Conservation (phyloP, 2,797 vertebrate genomes). For the Mareca penelope region DNA sequence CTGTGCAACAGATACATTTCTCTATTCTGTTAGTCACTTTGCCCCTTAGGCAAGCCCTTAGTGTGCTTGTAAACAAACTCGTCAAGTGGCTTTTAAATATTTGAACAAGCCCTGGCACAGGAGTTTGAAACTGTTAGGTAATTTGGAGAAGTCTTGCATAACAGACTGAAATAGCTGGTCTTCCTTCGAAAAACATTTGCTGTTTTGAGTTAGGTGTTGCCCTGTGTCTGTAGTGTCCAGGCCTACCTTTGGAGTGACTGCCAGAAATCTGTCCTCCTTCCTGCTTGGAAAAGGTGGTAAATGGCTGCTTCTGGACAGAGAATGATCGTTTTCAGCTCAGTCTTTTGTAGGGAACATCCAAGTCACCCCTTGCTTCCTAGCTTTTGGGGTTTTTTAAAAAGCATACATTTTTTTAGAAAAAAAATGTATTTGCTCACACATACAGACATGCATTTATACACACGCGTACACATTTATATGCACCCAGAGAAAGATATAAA, state of each 20-base stretch:
- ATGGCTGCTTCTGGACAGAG: not conserved
- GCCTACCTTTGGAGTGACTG: not conserved
- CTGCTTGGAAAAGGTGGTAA: not conserved
- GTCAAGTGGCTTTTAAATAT: not conserved
- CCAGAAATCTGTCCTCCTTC: not conserved
- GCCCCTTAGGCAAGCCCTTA: not conserved
- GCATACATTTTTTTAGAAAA: not conserved
- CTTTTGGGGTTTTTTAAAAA: not conserved
- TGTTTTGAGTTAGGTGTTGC: not conserved
- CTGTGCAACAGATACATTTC: not conserved
- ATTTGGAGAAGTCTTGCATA: not conserved
- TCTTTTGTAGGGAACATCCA: not conserved
- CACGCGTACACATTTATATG: too few species aligned
- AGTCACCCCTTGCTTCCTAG: not conserved
- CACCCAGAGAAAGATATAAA: not conserved
- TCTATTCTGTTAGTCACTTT: not conserved
- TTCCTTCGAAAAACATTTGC: not conserved
- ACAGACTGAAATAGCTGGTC: not conserved
- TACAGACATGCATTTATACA: not conserved
- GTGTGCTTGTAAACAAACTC: not conserved
- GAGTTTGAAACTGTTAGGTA: not conserved
- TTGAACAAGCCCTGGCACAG: not conserved
- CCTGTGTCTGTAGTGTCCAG: not conserved
- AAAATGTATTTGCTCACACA: not conserved
- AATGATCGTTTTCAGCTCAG: not conserved